phyloP scores from a whole-genome alignment of 1,140 invertebrate species.

The Brachionus calyciflorus region DNA sequence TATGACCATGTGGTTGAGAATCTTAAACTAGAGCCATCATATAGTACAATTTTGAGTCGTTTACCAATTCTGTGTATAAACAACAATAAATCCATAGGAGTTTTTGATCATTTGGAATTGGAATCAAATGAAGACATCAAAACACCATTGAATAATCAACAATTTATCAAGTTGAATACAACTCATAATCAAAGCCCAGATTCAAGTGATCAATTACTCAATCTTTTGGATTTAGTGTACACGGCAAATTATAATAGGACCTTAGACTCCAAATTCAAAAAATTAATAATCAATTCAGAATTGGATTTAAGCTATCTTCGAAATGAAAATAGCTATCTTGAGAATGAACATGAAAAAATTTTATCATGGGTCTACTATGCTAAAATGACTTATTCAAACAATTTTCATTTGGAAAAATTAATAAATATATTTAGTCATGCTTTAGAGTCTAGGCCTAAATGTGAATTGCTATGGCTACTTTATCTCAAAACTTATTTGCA shows the following conservation, averaged over 20 bases:
- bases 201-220: neutral
- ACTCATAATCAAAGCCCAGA: neutral
- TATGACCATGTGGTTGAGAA: conserved; percentile 41
- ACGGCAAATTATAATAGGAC: conserved; percentile 2
- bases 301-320: neutral
- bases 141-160: neutral
- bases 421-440: conserved; percentile 21
- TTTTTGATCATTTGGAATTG: conserved; percentile 38
- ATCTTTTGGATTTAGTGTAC: neutral
- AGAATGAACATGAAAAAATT: neutral
- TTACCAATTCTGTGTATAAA: conserved; percentile 16
- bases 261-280: neutral
- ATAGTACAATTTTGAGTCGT: conserved; percentile 38
- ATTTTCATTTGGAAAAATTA: conserved; percentile 16
- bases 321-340: neutral
- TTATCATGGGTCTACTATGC: conserved; percentile 29
- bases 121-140: neutral
- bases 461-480: conserved; percentile 15
- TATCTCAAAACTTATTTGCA: conserved; percentile 9
- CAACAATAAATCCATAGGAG: conserved; percentile 42
- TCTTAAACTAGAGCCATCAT: conserved; percentile 17
- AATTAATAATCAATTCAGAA: neutral
- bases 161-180: conserved; percentile 7
- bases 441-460: neutral
- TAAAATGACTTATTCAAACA: neutral